Evolutionary conservation across 2,113 vertebrate species (phyloP).

Genomic region (Catharus fuscescens): DNA sequence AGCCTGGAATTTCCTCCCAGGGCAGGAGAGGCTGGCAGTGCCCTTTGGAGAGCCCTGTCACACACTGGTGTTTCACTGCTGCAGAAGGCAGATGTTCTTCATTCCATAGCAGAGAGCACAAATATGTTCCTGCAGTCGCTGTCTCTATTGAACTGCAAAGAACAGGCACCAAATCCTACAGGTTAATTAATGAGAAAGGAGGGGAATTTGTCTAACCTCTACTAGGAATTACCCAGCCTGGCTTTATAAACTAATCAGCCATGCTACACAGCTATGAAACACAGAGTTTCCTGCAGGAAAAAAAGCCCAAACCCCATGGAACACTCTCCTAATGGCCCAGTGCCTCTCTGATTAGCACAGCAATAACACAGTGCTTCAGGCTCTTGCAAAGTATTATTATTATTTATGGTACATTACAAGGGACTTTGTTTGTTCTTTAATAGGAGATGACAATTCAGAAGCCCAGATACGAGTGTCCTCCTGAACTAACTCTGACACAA

Average conservation of each 20-base stretch:
- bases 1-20: neutral
- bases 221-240: conserved; percentile 7
- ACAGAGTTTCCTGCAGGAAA: conserved; percentile 2
- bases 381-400: conserved; percentile 5
- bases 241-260: conserved; percentile 44
- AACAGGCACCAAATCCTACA: conserved; percentile 37
- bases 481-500: conserved; percentile 43
- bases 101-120: neutral
- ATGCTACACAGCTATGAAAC: neutral
- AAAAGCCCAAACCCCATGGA: neutral
- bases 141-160: neutral
- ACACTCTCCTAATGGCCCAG: conserved; percentile 23
- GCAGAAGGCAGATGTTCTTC: conserved; percentile 28
- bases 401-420: conserved; percentile 50
- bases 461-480: conserved; percentile 6
- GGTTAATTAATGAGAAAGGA: conserved; percentile 47
- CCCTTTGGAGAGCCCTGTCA: neutral
- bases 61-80: neutral
- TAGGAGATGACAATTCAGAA: conserved; percentile 16
- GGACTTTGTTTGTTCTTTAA: conserved; percentile 27
- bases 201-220: conserved; percentile 37
- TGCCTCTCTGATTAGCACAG: conserved; percentile 30
- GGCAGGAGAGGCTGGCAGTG: neutral
- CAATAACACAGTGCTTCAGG: neutral
- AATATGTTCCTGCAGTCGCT: neutral